Evolutionary conservation across 2,888 invertebrate species (phyloP).

Genomic region (Drepana falcataria): DNA sequence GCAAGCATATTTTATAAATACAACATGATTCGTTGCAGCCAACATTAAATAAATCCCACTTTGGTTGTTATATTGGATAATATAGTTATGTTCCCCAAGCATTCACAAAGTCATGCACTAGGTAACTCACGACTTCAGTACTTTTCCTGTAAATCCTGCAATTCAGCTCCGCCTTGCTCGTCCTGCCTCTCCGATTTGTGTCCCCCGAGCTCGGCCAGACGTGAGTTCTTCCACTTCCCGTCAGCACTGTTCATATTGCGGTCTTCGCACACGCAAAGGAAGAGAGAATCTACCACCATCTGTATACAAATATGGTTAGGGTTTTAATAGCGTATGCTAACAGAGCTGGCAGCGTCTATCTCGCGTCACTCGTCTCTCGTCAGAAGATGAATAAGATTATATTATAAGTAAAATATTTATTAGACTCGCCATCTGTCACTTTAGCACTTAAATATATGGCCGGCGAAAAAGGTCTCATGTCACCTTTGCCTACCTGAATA

Average conservation of each 20-base stretch:
- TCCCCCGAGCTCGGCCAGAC: constrained; percentile 78
- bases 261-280: constrained; percentile 96
- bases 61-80: too few relatives aligned
- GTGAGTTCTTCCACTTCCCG: constrained; percentile 80
- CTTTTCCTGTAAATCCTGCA: constrained; percentile 58
- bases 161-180: constrained; percentile 42
- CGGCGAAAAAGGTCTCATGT: too few relatives aligned
- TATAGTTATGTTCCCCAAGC: background rate
- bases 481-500: too few relatives aligned
- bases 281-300: constrained; percentile 96
- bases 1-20: too few relatives aligned
- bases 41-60: too few relatives aligned
- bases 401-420: too few relatives aligned
- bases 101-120: background rate
- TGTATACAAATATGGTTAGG: constrained; percentile 41
- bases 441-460: too few relatives aligned
- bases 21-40: too few relatives aligned
- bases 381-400: too few relatives aligned
- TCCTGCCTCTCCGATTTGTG: constrained; percentile 27
- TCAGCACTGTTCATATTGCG: constrained; percentile 88
- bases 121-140: constrained; percentile 34
- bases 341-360: too few relatives aligned
- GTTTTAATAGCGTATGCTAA: background rate
- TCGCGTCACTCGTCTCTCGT: too few relatives aligned
- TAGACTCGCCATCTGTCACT: too few relatives aligned